Base-by-base conservation (phyloP, 2,797 vertebrate species). In the Neomorphus geoffroyi region DNA sequence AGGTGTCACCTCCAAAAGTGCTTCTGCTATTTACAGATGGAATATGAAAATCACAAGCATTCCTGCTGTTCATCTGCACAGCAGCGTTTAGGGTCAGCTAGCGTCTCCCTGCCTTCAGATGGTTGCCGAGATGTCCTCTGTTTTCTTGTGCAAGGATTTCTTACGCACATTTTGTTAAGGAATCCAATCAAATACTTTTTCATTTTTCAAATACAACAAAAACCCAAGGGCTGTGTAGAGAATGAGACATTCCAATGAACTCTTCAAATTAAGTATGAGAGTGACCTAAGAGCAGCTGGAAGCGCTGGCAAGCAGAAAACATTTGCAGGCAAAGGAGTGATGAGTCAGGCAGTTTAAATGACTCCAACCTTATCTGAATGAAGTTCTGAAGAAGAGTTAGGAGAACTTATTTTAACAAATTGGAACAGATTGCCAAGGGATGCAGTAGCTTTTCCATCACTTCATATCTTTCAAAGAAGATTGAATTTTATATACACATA, bases 381-480 rank as follows among this genome's bases (percentile, higher is more conserved):
- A 65, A 88, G 45, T 91, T 72, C 79, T 74, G 61, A 80, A 83
- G 69, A 86, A 82, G 89, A 93, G 83, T 85, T 74, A 69, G 67
- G 27, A 87, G 35, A 89, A 94, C 60, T 74, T 88, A 79, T 43
- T 95, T 75, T 86, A 81, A 90, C 85, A 94, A 94, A 90, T 72
- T 72, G 77, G 54, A 94, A 58, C 82, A 93, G 84, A 93, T 64
- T 94, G 51, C 62, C 64, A 56, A 66, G 62, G 82, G 80, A 88
- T 70, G 82, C 56, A 54, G 88, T 6, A 69, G 94, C 33, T 92
- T 91, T 91, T 75, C 88, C 80, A 90, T 94, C 86, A 86, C 41
- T 93, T 91, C 65, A 11, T 90, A 79, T 90, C 90, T 95, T 94
- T 86, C 69, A 88, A 53, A 85, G 51, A 83, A 69, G 90, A 95